A percentile compares a stretch with the other conserved stretches of the same genome.
phyloP scores from a whole-genome alignment of 2,888 invertebrate species.

The Cephus spinipes region DNA sequence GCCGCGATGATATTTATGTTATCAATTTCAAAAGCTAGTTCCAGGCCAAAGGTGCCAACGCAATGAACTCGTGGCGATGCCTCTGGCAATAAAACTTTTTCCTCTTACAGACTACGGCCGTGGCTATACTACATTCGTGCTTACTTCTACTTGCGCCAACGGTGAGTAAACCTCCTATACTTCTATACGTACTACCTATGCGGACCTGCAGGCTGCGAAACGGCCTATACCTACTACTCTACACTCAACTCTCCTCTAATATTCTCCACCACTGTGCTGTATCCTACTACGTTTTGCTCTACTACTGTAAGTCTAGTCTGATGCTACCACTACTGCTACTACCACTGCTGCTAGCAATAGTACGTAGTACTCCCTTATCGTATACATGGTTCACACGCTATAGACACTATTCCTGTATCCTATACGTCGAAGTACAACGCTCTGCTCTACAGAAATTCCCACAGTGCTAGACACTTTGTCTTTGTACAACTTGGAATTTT shows the following conservation, averaged over 20 bases:
- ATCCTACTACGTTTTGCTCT: not conserved
- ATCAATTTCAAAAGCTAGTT: constrained; percentile 51
- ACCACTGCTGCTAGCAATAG: not conserved
- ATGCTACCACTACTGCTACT: not conserved
- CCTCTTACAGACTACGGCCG: not conserved
- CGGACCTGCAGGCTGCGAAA: not conserved
- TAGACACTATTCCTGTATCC: not conserved
- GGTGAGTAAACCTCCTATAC: not conserved
- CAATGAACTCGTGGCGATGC: not conserved
- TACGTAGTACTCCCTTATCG: not conserved
- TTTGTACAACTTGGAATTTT: not conserved
- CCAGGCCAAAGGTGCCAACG: constrained; percentile 26
- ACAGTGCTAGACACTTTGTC: not conserved
- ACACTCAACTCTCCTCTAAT: not conserved
- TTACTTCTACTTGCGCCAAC: not conserved
- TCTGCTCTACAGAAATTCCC: not conserved
- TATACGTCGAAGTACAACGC: not conserved
- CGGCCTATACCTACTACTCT: not conserved
- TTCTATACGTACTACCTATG: not conserved
- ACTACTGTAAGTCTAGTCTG: not conserved
- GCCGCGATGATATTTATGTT: constrained; percentile 59
- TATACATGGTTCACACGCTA: not conserved
- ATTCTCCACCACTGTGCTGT: not conserved
- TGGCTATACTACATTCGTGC: not conserved
- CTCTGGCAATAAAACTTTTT: not conserved